Conservation (phyloP, 1,140 invertebrate genomes). For the Cydia splendana region DNA sequence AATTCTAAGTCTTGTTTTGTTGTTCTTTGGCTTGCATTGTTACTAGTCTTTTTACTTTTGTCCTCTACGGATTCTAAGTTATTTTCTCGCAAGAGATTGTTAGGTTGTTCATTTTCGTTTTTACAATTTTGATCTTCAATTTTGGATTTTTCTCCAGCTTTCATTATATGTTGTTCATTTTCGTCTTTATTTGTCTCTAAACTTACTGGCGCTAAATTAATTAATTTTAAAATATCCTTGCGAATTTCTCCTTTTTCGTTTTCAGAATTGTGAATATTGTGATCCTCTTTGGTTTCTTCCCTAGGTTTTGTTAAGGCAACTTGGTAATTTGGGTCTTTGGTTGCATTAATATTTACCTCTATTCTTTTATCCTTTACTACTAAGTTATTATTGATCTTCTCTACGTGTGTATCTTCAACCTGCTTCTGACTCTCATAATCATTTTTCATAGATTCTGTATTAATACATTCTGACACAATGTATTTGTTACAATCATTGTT, state of each 20-base stretch:
- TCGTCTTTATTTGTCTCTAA: too few relatives aligned
- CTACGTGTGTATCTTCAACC: background rate
- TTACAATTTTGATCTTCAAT: background rate
- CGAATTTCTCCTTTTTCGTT: background rate
- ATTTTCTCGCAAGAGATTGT: too few relatives aligned
- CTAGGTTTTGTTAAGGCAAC: too few relatives aligned
- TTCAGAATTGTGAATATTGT: background rate
- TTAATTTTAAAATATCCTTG: too few relatives aligned
- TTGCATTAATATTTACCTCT: background rate
- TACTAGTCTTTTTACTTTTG: background rate
- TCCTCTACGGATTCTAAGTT: too few relatives aligned
- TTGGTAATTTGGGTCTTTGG: background rate
- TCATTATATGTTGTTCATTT: background rate
- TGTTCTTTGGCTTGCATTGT: background rate
- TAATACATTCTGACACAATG: background rate
- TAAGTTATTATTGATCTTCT: background rate
- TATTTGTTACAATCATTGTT: background rate
- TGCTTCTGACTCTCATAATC: background rate
- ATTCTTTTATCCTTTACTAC: background rate
- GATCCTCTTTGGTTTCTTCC: background rate
- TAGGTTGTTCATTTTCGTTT: background rate
- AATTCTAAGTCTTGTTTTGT: background rate
- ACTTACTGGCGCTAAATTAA: too few relatives aligned
- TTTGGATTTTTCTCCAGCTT: background rate
- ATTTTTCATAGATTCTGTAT: background rate